Evolutionary conservation across 1,140 invertebrate genomes (phyloP).

Genomic region (Pseudomyrmex flavicornis): DNA sequence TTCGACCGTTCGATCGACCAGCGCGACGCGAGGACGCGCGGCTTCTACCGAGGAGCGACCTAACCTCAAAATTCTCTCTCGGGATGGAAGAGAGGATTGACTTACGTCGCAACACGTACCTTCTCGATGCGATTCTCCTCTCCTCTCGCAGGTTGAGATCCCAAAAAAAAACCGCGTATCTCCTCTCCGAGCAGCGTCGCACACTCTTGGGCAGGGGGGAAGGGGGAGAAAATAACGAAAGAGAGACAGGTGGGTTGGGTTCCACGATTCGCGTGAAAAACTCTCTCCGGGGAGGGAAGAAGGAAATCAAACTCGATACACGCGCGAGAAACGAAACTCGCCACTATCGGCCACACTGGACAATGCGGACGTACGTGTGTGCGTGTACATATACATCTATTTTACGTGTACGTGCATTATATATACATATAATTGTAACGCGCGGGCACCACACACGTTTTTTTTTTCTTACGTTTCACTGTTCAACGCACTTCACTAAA

Average conservation of each 20-base stretch:
- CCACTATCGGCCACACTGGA: constrained; percentile 6
- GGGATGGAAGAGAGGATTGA: not conserved
- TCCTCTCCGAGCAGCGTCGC: too few relatives aligned
- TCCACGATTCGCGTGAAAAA: too few relatives aligned
- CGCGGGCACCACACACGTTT: constrained; percentile 12
- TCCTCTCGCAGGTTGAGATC: not conserved
- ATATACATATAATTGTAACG: not conserved
- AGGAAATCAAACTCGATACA: not conserved
- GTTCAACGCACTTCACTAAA: constrained; percentile 32
- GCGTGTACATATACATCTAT: not conserved
- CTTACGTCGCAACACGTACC: not conserved
- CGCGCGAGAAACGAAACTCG: not conserved
- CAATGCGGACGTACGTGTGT: not conserved
- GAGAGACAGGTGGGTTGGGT: too few relatives aligned
- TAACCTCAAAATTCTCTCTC: constrained; percentile 35
- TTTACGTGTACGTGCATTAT: not conserved
- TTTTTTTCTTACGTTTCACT: too few relatives aligned
- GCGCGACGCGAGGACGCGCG: not conserved
- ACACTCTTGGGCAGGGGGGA: too few relatives aligned
- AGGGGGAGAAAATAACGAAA: too few relatives aligned
- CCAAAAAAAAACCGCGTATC: too few relatives aligned
- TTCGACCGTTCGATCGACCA: constrained; percentile 28
- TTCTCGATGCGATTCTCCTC: constrained; percentile 14
- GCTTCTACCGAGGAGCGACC: not conserved
- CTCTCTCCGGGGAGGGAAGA: not conserved